Evolutionary conservation across 2,113 vertebrate species (phyloP), one percentile per base, ranked within the genome.

Genomic region (Turnix velox): DNA sequence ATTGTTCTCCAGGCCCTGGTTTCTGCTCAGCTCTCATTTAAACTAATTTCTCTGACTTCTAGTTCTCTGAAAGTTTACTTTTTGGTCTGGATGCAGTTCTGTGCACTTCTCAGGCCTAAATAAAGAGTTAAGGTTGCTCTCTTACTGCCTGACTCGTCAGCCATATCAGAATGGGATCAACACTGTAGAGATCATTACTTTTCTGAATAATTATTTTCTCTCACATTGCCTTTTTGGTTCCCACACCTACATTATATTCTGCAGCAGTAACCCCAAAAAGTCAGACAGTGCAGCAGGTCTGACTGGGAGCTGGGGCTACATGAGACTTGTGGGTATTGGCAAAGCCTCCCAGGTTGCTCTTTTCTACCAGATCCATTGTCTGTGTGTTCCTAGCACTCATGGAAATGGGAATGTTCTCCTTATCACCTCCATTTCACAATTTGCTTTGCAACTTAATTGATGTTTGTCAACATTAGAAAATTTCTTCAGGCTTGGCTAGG

Each of bases 291-390:
- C 45, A 43, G 80, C 40, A 39, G 76, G 20, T 49, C 81, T 73
- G 42, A 8, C 0, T 48, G 68, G 48, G 43, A 82, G 22, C 52
- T 61, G 73, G 57, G 52, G 18, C 18, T 55, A 0, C 0, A 1
- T 23, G 40, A 37, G 4, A n/a, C 69, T 42, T 0, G 0, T 33
- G 18, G 23, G 6, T 7, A 6, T 28, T 20, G 33, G 30, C 55
- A 57, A 27, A 66, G 31, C n/a, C 40, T 89, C 59, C 24, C 33
- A 42, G 37, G 22, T 4, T 46, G 30, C 45, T 63, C 23, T 37
- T 43, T 72, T 25, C 54, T 48, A 19, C 68, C 40, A 42, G 10
- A 2, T 16, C 45, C 4, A 2, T 11, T 52, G 12, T 40, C 51
- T 72, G 20, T 1, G 1, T 46, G 52, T 46, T 84, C 27, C 14